These are phyloP conservation scores for Dione juno DNA, from an alignment of 2,888 invertebrate genomes.

Conservation along the genomic window DNA sequence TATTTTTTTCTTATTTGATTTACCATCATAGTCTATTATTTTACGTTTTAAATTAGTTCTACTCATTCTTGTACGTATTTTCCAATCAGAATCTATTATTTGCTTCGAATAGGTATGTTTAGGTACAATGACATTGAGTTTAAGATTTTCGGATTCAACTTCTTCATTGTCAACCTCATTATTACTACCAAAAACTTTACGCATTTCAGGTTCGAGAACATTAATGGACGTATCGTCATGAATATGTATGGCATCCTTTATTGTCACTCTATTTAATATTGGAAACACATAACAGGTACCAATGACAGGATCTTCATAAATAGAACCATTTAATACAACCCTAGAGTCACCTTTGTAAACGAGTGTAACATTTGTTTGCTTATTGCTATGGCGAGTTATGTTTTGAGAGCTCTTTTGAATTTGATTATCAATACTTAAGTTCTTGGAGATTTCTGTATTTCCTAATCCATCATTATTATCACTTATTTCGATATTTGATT, in stretches of 20 bases:
- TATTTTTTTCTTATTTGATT: conserved; percentile 59
- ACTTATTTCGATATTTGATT: conserved; percentile 1
- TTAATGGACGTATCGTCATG: conserved; percentile 34
- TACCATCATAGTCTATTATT: conserved; percentile 55
- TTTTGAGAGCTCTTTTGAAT: not conserved
- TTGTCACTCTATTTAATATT: conserved; percentile 43
- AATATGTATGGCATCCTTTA: conserved; percentile 41
- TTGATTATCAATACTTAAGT: not conserved
- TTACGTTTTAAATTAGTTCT: conserved; percentile 63
- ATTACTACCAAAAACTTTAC: conserved; percentile 37
- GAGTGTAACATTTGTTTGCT: conserved; percentile 48
- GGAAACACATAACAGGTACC: conserved; percentile 63
- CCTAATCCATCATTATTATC: not conserved
- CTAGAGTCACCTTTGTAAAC: conserved; percentile 52
- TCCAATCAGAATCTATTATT: conserved; percentile 24
- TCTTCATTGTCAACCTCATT: conserved; percentile 38
- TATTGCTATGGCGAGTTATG: conserved; percentile 11
- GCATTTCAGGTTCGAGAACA: conserved; percentile 40
- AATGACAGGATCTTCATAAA: conserved; percentile 58
- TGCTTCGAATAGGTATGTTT: conserved; percentile 60
- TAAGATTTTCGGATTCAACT: conserved; percentile 44
- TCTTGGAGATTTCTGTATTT: not conserved
- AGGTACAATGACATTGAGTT: conserved; percentile 57
- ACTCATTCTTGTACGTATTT: conserved; percentile 35
- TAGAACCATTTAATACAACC: conserved; percentile 59